phyloP scores from a whole-genome alignment of 2,888 invertebrate species.

The Dryococelus australis region DNA sequence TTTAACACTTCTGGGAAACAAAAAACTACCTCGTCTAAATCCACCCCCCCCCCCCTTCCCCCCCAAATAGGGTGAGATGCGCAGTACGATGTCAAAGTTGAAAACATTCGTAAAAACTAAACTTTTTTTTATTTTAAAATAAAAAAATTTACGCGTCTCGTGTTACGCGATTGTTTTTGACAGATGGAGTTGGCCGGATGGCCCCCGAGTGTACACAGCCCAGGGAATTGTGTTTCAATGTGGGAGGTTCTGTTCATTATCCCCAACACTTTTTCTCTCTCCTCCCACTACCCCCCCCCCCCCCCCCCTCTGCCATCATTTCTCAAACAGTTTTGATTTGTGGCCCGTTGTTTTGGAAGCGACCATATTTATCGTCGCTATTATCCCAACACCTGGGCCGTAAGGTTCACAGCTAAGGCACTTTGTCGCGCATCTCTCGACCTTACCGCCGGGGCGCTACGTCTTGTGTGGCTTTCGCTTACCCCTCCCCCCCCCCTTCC shows the following conservation, averaged over 20 bases:
- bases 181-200: not conserved
- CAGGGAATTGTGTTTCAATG: not conserved
- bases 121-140: not conserved
- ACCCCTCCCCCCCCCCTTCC: not conserved
- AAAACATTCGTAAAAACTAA: not conserved
- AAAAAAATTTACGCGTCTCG: not conserved
- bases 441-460: not conserved
- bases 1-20: not conserved
- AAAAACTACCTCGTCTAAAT: not conserved
- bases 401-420: not conserved
- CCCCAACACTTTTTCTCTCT: not conserved
- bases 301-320: not conserved
- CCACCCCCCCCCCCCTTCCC: not conserved
- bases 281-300: not conserved
- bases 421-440: not conserved
- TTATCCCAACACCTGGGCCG: not conserved
- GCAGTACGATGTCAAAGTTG: not conserved
- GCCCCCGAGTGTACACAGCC: not conserved
- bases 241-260: constrained; percentile 9
- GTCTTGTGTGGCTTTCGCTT: not conserved
- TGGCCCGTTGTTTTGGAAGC: not conserved
- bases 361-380: not conserved
- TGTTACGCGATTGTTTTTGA: not conserved
- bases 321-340: not conserved
- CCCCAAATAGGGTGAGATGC: too few species aligned